Base-by-base conservation (phyloP, 2,888 invertebrate genomes). In the Teinopalpus imperialis region DNA sequence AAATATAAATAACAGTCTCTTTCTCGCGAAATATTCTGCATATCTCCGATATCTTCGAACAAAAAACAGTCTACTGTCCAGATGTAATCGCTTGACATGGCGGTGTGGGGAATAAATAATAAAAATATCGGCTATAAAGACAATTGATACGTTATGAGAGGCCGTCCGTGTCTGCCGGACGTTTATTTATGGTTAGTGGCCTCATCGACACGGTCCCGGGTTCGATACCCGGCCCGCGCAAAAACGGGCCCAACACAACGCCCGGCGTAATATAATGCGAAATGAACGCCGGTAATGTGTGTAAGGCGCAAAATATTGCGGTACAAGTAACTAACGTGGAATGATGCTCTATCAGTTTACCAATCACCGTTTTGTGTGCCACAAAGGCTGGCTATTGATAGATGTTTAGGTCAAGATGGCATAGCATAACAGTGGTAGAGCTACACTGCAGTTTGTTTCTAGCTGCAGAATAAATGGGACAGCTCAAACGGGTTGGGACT, bases 111-210 rank as follows among this genome's bases (percentile, higher is more conserved):
- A 53, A 80, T 81, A 80, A 82, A 82, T 80, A 81, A 74, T 76
- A 78, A 80, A 74, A 79, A 79, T 77, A 71, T 59, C 59, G 50
- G 61, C 70, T 66, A 69, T 80, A 78, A 78, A 81, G 73, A 81
- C 85, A 83, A 85, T 83, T 83, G 83, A 82, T 80, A 81, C 72
- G 82, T 81, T 81, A 77, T 73, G 76, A 75, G 73, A 62, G 66
- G 63, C 61, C 50, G 61, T 59, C 57, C 63, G 57, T 70, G 74
- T 63, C 56, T 32, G 60, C 6, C 56, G 63, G 66, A 66, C 64
- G 61, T 53, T 62, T 71, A 80, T 82, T 82, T 81, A 82, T 81
- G 69, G 75, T 66, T 63, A 72, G 69, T 67, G 68, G 63, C 50
- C 63, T 58, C 69, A 69, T 70, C 76, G 76, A 77, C 76, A 74